Base-by-base conservation (phyloP, 1,140 invertebrate genomes). In the Drosophila serrata region DNA sequence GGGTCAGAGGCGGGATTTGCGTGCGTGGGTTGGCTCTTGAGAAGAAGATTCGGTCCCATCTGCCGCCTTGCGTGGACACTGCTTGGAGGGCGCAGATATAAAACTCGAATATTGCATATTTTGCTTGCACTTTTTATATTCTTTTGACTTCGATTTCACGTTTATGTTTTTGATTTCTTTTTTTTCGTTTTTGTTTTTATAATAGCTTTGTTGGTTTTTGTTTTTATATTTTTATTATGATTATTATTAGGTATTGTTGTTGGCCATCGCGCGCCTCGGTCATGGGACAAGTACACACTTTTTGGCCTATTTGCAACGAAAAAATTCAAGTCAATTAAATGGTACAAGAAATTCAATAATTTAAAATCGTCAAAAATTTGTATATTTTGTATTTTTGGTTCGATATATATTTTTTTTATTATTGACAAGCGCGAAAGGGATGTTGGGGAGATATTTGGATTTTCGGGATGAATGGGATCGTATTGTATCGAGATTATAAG, bases 201-300 rank as follows among this genome's bases (percentile, higher is more conserved):
- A 69, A 61, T 55, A 79, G 74, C 58, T 72, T 46, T 75, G 53
- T 82, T 78, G 75, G 24, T 67, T 70, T 65, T 87, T 45, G n/a
- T n/a, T 46, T 24, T 24, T 72, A 53, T 65, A 55, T 74, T 81
- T 51, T 74, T 79, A 72, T 84, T 79, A 55, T 67, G 79, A 82
- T 91, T 75, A 80, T 91, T 63, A 91, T 82, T 91, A 82, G 81
- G 87, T 92, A 82, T 92, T 85, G 91, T 91, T 91, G 84, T 79
- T 92, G 91, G 91, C 91, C 91, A 92, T 92, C 91, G 91, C 91
- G 91, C 91, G 91, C 91, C 92, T 92, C 91, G 91, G 90, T 92
- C 90, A 80, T 92, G 91, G 91, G 91, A 92, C 91, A 92, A 91
- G 91, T 92, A 92, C 91, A 92, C 91, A 92, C 91, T 92, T 92